phyloP scores from a whole-genome alignment of 2,888 invertebrate species.

The Trissonchulus sp. region DNA sequence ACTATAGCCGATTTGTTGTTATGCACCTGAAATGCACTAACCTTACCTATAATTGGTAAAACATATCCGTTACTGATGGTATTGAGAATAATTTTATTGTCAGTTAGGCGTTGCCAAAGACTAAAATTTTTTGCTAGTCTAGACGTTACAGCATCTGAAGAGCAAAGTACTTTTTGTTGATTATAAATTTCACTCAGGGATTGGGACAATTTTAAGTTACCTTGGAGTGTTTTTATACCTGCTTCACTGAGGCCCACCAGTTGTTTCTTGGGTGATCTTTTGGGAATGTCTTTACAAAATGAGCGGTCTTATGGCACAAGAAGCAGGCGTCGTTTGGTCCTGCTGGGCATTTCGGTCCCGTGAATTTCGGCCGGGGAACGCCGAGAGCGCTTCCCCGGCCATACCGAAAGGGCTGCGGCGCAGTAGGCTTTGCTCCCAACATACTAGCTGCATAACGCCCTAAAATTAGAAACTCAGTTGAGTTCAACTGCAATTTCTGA shows the following conservation, averaged over 20 bases:
- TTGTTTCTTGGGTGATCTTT: too few species aligned
- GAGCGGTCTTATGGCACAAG: neutral
- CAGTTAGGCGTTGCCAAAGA: too few species aligned
- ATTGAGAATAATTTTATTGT: too few species aligned
- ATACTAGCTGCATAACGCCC: neutral
- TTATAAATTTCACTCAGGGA: too few species aligned
- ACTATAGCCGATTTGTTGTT: neutral
- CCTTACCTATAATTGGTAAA: neutral
- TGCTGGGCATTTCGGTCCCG: neutral
- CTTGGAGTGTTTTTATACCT: too few species aligned
- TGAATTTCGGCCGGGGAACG: neutral
- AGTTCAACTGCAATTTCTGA: neutral
- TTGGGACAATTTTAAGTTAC: too few species aligned
- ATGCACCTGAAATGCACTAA: neutral
- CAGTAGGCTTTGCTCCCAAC: neutral
- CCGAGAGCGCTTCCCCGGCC: slow-evolving; percentile 1
- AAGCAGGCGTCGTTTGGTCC: neutral
- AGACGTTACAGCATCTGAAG: too few species aligned
- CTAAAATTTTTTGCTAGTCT: too few species aligned
- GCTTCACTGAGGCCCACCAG: too few species aligned
- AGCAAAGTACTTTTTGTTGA: too few species aligned
- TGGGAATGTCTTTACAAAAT: neutral
- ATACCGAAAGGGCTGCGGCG: neutral
- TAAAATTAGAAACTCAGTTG: neutral
- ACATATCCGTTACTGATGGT: neutral